Percentiles rank a stretch among this genome's conserved stretches.
phyloP scores from a whole-genome alignment of 2,888 invertebrate genomes.

The Thysanoteuthis rhombus region DNA sequence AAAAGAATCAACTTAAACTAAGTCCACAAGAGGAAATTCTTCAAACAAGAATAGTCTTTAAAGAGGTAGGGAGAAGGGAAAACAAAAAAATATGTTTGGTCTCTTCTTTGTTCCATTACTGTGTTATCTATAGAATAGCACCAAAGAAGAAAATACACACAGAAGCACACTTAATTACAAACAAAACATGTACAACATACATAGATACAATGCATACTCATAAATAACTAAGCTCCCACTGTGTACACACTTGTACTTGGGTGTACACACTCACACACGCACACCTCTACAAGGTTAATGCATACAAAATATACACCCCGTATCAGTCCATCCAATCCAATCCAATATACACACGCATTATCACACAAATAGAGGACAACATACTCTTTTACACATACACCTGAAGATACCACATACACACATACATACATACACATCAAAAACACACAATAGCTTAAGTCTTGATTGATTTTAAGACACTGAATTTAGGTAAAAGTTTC shows the following conservation, averaged over 20 bases:
- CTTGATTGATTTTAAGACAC: neutral
- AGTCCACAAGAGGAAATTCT: constrained; percentile 12
- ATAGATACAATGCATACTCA: neutral
- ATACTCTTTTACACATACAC: neutral
- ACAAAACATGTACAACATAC: neutral
- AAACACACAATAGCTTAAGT: neutral
- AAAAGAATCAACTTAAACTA: neutral
- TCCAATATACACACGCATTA: neutral
- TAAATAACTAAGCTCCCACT: neutral
- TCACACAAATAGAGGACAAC: neutral
- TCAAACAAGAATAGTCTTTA: neutral
- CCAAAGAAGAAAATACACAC: neutral
- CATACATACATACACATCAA: neutral
- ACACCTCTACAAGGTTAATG: neutral
- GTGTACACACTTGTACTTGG: too few species aligned
- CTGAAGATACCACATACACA: neutral
- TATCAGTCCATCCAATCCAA: neutral
- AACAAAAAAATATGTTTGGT: too few species aligned
- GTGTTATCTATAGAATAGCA: neutral
- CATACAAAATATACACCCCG: neutral
- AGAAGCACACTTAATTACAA: neutral
- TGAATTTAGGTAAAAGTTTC: constrained; percentile 12
- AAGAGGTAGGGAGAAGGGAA: too few species aligned
- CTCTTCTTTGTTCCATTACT: neutral
- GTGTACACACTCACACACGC: neutral